Evolutionary conservation across 2,113 vertebrate genomes (phyloP).

Genomic region (Rhodinocichla rosea): DNA sequence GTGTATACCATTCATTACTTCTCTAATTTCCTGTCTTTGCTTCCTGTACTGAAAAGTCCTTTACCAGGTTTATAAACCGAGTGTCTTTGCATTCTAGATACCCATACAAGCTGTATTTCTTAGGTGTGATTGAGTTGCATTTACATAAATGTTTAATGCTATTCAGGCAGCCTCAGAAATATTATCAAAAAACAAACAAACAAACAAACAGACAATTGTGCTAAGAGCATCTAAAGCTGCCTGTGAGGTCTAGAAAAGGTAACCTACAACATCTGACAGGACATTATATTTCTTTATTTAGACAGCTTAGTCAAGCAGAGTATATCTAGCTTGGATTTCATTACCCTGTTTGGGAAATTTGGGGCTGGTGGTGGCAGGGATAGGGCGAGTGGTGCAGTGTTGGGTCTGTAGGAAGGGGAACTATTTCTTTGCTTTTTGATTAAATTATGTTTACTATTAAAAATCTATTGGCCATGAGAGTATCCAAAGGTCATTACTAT

Average conservation of each 20-base stretch:
- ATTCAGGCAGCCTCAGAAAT: background rate
- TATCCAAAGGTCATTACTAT: background rate
- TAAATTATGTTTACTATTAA: background rate
- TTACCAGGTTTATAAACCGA: background rate
- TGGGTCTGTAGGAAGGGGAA: background rate
- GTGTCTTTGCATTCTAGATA: background rate
- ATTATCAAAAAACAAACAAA: background rate
- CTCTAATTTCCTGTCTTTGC: background rate
- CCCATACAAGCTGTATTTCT: background rate
- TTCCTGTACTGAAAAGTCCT: background rate
- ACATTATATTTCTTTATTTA: background rate
- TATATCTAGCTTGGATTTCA: background rate
- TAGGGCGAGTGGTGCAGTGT: background rate
- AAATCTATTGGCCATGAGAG: background rate
- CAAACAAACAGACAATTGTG: background rate
- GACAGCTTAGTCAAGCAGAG: background rate
- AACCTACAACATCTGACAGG: background rate
- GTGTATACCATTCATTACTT: background rate
- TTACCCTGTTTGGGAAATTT: background rate
- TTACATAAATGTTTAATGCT: background rate
- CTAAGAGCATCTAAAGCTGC: background rate
- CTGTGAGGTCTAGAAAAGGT: accelerated
- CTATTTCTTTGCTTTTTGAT: background rate
- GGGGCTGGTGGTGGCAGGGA: background rate
- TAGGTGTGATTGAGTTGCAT: background rate